Conservation (phyloP, 1,140 invertebrate genomes). For the Danaus plexippus region DNA sequence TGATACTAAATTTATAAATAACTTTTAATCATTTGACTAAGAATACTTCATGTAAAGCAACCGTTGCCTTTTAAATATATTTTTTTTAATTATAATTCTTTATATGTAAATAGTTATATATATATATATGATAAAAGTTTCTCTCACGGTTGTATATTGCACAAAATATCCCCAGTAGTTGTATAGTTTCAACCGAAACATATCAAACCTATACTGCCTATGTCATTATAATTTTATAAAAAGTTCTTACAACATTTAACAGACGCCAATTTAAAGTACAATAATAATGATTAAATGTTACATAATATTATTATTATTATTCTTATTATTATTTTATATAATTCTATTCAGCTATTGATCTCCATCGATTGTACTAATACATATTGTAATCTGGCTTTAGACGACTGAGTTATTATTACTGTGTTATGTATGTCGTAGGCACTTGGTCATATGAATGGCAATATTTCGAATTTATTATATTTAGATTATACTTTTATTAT, state of each 20-base stretch:
- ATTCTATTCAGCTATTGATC: constrained; percentile 57
- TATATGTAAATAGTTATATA: no score
- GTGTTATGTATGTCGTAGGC: constrained; percentile 21
- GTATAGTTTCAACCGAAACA: no score
- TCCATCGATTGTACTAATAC: constrained; percentile 40
- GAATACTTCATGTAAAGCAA: no score
- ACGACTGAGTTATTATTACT: constrained; percentile 32
- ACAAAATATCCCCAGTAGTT: no score
- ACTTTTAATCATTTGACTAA: no score
- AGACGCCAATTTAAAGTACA: constrained; percentile 60
- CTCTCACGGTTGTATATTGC: no score
- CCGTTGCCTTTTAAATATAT: no score
- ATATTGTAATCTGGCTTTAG: constrained; percentile 37
- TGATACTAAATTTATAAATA: no score
- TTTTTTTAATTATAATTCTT: no score
- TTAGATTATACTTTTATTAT: constrained; percentile 55
- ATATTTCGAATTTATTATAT: constrained; percentile 61
- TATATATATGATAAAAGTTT: no score
- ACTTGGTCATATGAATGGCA: constrained; percentile 37
- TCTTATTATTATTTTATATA: no score
- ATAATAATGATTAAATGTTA: constrained; percentile 51
- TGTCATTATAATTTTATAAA: constrained; percentile 11
- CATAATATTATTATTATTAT: constrained; percentile 27
- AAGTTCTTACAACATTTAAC: constrained; percentile 53
- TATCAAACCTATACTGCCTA: constrained; percentile 1